These are phyloP conservation scores for Buathra laborator DNA, from an alignment of 2,888 invertebrate species.

Conservation along the genomic window DNA sequence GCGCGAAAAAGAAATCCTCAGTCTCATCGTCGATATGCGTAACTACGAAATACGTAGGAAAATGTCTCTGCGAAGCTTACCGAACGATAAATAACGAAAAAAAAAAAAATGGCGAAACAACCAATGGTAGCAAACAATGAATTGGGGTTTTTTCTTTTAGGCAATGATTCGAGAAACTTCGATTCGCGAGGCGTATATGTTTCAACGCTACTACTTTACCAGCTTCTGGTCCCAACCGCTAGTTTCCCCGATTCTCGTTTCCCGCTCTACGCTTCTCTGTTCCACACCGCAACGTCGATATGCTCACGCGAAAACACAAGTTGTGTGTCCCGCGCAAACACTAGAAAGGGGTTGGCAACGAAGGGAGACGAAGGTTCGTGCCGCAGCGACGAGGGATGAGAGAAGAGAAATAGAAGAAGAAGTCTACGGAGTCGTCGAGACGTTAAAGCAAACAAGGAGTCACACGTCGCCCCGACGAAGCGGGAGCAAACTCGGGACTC, in stretches of 20 bases:
- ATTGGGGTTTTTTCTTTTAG: background rate
- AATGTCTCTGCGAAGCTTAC: background rate
- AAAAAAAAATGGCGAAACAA: background rate
- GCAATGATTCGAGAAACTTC: constrained; percentile 9
- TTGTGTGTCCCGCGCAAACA: constrained; percentile 83
- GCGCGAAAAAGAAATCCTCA: background rate
- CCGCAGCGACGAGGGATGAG: constrained; percentile 35
- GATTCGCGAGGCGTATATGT: constrained; percentile 3
- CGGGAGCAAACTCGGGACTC: constrained; percentile 36
- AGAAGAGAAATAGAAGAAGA: constrained; percentile 58
- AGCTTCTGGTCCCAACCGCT: constrained; percentile 62
- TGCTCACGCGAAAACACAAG: constrained; percentile 82
- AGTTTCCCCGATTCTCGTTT: constrained; percentile 49
- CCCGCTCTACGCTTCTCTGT: constrained; percentile 55
- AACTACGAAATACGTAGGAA: background rate
- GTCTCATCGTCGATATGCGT: background rate
- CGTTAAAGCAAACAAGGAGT: constrained; percentile 83
- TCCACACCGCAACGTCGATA: constrained; percentile 76
- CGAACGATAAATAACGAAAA: background rate
- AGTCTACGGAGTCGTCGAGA: constrained; percentile 80
- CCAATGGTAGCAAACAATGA: background rate
- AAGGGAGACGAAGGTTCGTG: constrained; percentile 66
- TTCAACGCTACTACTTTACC: constrained; percentile 27
- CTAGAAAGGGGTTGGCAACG: constrained; percentile 69
- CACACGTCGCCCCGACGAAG: constrained; percentile 71